phyloP scores from a whole-genome alignment of 2,113 vertebrate genomes.

The Syngnathus typhle region DNA sequence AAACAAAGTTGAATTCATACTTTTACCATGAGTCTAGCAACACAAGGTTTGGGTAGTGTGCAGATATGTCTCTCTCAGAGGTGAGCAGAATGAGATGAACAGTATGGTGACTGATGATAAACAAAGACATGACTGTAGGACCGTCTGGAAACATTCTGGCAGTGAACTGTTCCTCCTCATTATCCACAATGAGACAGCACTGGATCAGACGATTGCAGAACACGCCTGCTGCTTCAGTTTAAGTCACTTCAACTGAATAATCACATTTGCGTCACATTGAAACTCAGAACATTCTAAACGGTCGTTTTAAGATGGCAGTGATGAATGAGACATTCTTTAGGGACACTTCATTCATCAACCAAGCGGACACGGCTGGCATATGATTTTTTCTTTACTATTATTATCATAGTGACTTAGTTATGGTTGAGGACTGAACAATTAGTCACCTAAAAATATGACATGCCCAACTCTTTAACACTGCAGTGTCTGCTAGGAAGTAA shows the following conservation, averaged over 20 bases:
- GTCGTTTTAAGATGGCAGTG: too few species aligned
- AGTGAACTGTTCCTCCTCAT: conserved; percentile 29
- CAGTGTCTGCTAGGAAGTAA: neutral
- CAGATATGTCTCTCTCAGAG: conserved; percentile 10
- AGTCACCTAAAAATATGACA: too few species aligned
- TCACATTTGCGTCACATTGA: conserved; percentile 1
- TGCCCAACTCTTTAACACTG: too few species aligned
- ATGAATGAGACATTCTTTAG: too few species aligned
- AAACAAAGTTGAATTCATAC: neutral
- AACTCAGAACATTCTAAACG: too few species aligned
- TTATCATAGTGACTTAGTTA: too few species aligned
- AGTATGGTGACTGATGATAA: conserved; percentile 16
- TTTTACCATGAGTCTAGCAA: neutral
- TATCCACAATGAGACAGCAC: conserved; percentile 24
- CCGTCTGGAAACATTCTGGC: conserved; percentile 19
- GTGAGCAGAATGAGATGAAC: conserved; percentile 16
- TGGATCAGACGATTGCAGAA: conserved; percentile 10
- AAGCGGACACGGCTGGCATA: too few species aligned
- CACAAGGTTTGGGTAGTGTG: neutral
- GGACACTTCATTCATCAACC: too few species aligned
- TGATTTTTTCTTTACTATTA: too few species aligned
- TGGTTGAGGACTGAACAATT: too few species aligned
- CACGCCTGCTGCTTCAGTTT: conserved; percentile 11
- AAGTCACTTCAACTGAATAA: conserved; percentile 28
- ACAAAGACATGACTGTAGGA: conserved; percentile 31